Percentiles rank a stretch among this genome's conserved stretches.
Conservation (phyloP, 2,797 vertebrate genomes). For the Poeciliopsis paucimaculata region DNA sequence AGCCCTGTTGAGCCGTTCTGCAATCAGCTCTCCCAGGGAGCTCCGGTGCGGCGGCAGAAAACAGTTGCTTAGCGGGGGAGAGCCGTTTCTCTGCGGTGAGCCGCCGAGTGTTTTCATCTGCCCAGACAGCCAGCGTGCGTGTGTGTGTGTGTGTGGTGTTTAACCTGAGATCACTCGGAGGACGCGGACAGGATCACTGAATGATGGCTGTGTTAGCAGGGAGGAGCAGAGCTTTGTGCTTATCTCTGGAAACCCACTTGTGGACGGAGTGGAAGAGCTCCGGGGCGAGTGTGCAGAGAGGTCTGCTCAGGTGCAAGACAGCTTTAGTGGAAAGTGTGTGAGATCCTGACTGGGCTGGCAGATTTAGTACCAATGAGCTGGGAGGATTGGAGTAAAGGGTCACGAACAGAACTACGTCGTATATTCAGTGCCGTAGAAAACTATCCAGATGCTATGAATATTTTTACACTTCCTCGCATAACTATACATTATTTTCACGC, state of each 20-base stretch:
- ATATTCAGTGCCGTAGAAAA: neutral
- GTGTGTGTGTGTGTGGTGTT: conserved; percentile 31
- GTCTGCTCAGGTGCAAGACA: conserved; percentile 7
- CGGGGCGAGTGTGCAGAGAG: conserved; percentile 9
- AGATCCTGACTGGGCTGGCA: neutral
- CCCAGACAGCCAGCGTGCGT: conserved; percentile 24
- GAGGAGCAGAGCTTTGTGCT: conserved; percentile 34
- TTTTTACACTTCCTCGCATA: neutral
- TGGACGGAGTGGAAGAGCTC: conserved; percentile 19
- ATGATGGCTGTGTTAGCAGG: conserved; percentile 51
- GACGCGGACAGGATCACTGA: conserved; percentile 46
- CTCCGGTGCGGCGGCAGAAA: conserved; percentile 56
- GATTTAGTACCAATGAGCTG: conserved; percentile 2
- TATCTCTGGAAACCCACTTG: conserved; percentile 39
- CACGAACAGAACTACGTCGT: neutral
- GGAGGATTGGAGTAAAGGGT: neutral
- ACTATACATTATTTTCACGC: neutral
- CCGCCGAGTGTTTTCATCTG: conserved; percentile 63
- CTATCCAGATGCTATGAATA: neutral
- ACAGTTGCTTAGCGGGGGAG: conserved; percentile 58
- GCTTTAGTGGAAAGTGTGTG: neutral
- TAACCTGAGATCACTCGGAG: conserved; percentile 57
- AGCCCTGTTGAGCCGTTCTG: conserved; percentile 55
- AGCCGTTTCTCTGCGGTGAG: conserved; percentile 48
- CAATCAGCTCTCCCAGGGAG: conserved; percentile 61